A percentile compares a stretch with the other conserved stretches of the same genome.
phyloP scores from a whole-genome alignment of 2,113 vertebrate genomes.

The Mastomys natalensis region DNA sequence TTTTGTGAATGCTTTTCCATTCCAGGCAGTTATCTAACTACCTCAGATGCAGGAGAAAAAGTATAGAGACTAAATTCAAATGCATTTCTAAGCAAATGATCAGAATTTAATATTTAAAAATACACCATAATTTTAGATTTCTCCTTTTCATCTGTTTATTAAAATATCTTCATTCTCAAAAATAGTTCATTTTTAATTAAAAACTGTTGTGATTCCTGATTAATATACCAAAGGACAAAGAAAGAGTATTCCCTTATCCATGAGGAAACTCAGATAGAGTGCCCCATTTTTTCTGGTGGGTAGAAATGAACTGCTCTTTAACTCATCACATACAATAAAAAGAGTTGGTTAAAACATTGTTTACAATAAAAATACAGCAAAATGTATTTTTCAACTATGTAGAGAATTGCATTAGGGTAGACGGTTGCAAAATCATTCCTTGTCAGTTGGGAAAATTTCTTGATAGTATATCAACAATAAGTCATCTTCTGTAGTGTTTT shows the following conservation, averaged over 20 bases:
- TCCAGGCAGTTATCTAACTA: conserved; percentile 34
- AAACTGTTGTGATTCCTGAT: background rate
- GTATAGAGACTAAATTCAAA: conserved; percentile 18
- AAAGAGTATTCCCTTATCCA: background rate
- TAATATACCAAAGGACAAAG: background rate
- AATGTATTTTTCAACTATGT: background rate
- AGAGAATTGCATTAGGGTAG: conserved; percentile 38
- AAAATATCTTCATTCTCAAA: background rate
- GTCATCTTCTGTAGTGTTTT: conserved; percentile 33
- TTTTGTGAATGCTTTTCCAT: conserved; percentile 51
- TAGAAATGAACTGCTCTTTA: background rate
- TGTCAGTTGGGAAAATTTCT: conserved; percentile 14
- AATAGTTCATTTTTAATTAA: background rate
- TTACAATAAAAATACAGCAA: conserved; percentile 29
- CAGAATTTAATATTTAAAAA: conserved; percentile 35
- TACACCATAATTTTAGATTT: conserved; percentile 5
- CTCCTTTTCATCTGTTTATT: background rate
- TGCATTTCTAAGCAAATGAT: background rate
- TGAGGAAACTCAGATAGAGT: background rate
- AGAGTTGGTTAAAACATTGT: background rate
- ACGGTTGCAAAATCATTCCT: conserved; percentile 3
- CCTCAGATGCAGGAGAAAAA: background rate
- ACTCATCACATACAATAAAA: background rate
- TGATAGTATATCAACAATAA: conserved; percentile 52
- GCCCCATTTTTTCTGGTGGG: background rate